Percentiles rank a stretch among this genome's conserved stretches.
phyloP scores from a whole-genome alignment of 1,140 invertebrate species.

The Parapsyche elsis region DNA sequence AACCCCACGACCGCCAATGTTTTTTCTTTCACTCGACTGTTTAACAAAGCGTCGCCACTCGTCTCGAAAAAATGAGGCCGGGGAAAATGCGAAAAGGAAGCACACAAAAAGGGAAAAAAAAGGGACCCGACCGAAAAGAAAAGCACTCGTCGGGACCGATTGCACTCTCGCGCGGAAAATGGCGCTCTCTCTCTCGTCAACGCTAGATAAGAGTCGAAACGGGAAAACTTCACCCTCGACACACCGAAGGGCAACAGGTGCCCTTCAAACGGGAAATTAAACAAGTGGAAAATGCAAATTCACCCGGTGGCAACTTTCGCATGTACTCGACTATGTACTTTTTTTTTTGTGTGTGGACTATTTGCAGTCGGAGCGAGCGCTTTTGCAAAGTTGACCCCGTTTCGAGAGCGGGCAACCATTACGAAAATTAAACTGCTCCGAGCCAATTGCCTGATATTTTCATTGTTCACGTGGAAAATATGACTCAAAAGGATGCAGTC shows the following conservation, averaged over 20 bases:
- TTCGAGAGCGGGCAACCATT: too few species aligned
- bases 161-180: conserved; percentile 16
- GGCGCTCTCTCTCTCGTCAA: conserved; percentile 4
- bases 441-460: too few species aligned
- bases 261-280: background rate
- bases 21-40: conserved; percentile 12
- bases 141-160: conserved; percentile 23
- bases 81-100: too few species aligned
- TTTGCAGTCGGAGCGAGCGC: background rate
- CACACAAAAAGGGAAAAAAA: conserved; percentile 1
- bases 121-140: conserved; percentile 14
- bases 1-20: background rate
- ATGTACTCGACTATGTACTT: background rate
- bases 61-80: conserved; percentile 10
- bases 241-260: conserved; percentile 21
- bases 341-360: too few species aligned
- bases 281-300: conserved; percentile 26
- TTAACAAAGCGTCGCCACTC: conserved; percentile 18
- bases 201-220: conserved; percentile 23
- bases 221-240: conserved; percentile 12
- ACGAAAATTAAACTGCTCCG: too few species aligned
- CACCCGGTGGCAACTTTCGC: background rate
- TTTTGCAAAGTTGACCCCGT: background rate
- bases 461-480: too few species aligned
- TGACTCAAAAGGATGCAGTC: too few species aligned